Evolutionary conservation across 2,797 vertebrate species (phyloP).

Genomic region (Danio aesculapii): DNA sequence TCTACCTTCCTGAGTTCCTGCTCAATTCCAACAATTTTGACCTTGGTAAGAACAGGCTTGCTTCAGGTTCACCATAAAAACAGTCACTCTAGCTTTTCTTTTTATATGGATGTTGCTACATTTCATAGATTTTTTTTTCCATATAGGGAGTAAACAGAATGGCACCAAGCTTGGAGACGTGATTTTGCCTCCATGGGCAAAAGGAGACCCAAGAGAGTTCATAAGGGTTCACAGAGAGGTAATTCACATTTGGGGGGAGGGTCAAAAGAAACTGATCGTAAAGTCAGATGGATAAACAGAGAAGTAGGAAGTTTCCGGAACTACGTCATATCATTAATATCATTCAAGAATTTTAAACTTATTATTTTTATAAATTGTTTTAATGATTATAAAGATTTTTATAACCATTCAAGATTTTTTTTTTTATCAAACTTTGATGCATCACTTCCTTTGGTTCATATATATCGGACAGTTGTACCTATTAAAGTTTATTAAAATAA

Average conservation of each 20-base stretch:
- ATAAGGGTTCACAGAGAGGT: conserved; percentile 98
- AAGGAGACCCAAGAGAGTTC: conserved; percentile 97
- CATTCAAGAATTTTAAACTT: too few relatives aligned
- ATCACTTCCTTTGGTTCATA: too few relatives aligned
- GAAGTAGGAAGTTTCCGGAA: too few relatives aligned
- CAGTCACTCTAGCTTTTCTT: background rate
- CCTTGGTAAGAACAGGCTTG: conserved; percentile 80
- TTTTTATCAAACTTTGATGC: too few relatives aligned
- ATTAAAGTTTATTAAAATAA: too few relatives aligned
- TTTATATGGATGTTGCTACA: background rate
- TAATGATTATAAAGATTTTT: too few relatives aligned
- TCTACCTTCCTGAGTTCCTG: conserved; percentile 96
- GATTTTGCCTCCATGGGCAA: conserved; percentile 95
- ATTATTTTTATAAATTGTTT: too few relatives aligned
- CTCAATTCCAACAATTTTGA: conserved; percentile 99
- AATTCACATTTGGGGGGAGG: conserved; percentile 43
- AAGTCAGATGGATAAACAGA: too few relatives aligned
- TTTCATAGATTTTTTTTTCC: background rate
- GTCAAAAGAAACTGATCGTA: too few relatives aligned
- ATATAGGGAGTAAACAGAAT: conserved; percentile 94
- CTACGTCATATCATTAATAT: too few relatives aligned
- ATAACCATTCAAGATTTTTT: too few relatives aligned
- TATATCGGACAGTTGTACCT: too few relatives aligned
- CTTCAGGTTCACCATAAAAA: background rate
- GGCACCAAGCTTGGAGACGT: conserved; percentile 94